Base-by-base conservation (phyloP, 64 coral and sea anemone genomes). In the Montipora cactus region DNA sequence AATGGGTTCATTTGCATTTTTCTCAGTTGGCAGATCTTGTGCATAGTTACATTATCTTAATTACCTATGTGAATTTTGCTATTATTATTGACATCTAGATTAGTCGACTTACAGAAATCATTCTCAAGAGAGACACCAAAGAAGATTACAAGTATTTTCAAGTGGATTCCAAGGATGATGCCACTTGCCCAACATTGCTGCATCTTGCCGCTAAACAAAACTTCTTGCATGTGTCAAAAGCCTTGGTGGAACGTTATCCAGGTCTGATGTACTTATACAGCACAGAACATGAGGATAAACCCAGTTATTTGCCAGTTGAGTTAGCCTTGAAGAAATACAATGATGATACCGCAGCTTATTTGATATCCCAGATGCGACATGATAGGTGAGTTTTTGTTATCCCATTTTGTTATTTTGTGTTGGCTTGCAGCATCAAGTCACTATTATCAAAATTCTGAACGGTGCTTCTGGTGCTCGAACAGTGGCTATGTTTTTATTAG, bases 101-200 rank as follows among this genome's bases (percentile, higher is more conserved):
- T 4, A 97, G 94, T 47, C 55, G 95, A 53, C 76, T 97, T 52
- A 90, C 89, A 59, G 92, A 94, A 76, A 94, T 97, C 48, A 46
- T 97, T 20, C 88, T 97, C 58, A 77, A 83, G 78, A 88, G 51
- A 50, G 95, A 96, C 22, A 59, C 92, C 25, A 69, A 92, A 28
- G 95, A 93, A 89, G 92, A 92, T 78, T 90, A 94, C 20, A 97
- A 97, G 10, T 97, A 94, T 76, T 97, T 97, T 69, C 89, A 90
- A 67, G 92, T 94, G 49, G 59, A 62, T 71, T 50, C 62, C n/a
- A 94, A 94, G 59, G 84, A 81, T 70, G 84, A 93, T 44, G 75
- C 83, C 47, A n/a, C 83, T 5, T 75, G 77, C 21, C 76, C 85
- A 18, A 93, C 92, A 5, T 58, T 93, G 28, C 19, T 93, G 19